Evolutionary conservation across 1,140 invertebrate species (phyloP).

Genomic region (Mizuhopecten yessoensis): DNA sequence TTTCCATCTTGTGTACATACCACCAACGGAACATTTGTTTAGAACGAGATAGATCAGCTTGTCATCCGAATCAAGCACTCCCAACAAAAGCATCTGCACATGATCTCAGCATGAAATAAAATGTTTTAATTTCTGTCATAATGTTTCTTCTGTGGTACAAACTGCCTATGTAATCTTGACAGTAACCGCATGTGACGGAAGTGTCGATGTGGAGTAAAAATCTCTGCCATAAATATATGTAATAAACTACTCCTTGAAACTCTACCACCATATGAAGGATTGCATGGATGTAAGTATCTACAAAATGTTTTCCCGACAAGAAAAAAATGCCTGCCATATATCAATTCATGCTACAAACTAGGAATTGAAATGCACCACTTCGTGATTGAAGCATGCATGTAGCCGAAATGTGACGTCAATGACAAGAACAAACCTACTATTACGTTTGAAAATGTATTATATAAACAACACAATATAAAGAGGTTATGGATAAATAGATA

Average conservation of each 20-base stretch:
- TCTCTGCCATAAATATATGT: not conserved
- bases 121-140: not conserved
- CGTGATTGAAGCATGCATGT: not conserved
- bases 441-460: not conserved
- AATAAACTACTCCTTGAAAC: not conserved
- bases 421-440: not conserved
- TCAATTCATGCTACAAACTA: not conserved
- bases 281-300: not conserved
- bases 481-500: no score
- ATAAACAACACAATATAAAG: no score
- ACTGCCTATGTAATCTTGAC: not conserved
- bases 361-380: not conserved
- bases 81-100: not conserved
- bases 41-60: not conserved
- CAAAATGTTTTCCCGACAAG: not conserved
- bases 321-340: not conserved
- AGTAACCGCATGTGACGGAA: not conserved
- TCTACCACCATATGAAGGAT: constrained; percentile 9
- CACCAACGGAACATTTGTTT: not conserved
- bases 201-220: not conserved
- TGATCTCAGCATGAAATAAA: not conserved
- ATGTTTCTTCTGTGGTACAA: not conserved
- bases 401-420: not conserved
- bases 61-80: no score
- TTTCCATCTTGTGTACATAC: not conserved